Conservation (phyloP, 2,113 vertebrate genomes). For the Thymallus thymallus region DNA sequence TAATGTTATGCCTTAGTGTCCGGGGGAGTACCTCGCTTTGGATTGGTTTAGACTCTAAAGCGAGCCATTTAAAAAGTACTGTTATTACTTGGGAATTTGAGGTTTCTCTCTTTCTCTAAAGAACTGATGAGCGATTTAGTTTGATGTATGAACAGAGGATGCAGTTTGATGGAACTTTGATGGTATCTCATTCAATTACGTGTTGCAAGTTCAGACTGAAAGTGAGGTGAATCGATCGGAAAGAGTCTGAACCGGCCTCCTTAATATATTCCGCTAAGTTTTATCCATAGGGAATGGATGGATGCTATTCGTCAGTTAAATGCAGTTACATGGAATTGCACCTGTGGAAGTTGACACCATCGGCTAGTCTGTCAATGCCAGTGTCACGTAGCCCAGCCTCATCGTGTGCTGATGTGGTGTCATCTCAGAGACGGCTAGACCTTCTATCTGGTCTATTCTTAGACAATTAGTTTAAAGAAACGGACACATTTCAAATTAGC, state of each 20-base stretch:
- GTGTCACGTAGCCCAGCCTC: neutral
- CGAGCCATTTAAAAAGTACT: neutral
- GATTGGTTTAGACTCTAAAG: neutral
- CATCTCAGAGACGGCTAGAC: no score
- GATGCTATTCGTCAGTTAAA: neutral
- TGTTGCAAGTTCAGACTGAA: neutral
- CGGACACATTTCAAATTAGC: neutral
- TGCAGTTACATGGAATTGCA: neutral
- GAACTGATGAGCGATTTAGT: neutral
- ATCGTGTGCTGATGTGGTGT: no score
- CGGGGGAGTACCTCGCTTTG: neutral
- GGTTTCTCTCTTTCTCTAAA: neutral
- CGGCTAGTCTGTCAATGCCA: neutral
- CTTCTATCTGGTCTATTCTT: neutral
- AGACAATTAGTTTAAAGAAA: neutral
- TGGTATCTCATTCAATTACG: neutral
- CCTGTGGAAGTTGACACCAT: neutral
- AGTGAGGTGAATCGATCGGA: neutral
- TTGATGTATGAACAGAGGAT: neutral
- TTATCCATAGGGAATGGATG: neutral
- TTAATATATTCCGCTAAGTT: neutral
- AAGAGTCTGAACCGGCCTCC: no score
- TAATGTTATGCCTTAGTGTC: neutral
- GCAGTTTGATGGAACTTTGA: neutral
- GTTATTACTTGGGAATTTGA: neutral